Evolutionary conservation across 2,113 vertebrate species (phyloP), one percentile per base, ranked within the genome.

Genomic region (Cisticola juncidis): DNA sequence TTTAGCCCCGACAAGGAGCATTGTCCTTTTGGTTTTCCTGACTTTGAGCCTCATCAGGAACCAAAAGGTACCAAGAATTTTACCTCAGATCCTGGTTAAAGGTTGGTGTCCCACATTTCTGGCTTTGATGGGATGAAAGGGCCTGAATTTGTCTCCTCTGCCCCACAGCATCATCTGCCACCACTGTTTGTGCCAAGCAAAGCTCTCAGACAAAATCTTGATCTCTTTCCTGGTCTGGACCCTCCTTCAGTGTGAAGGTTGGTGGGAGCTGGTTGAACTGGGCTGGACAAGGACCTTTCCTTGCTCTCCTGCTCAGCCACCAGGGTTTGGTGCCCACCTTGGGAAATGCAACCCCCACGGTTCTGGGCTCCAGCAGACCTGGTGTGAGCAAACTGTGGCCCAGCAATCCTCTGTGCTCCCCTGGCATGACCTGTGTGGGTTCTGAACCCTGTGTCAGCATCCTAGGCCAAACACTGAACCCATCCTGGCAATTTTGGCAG

Each of bases 1-100:
- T 60, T 85, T 69, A 42, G 9, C 2, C 14, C 20, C 7, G 1
- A 1, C 7, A 36, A 66, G 9, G 2, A 17, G 0, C 0, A 0
- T 3, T 40, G n/a, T 7, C 7, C 11, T 54, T 74, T 48, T 10
- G 22, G 1, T 8, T 70, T 71, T 45, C 17, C 11, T 61, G 45
- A 31, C 13, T 72, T 65, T 31, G 42, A 81, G 53, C 24, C 7
- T 51, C 15, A 26, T 28, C 4, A 11, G 25, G 21, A 18, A 8
- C 16, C 53, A 86, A 88, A 73, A 36, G 5, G 6, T 13, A 62
- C 8, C 8, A n/a, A 73, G 11, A 14, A n/a, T 31, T 69, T 51
- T 1, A n/a, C 25, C 9, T 44, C 26, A 29, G n/a, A 33, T 22
- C 50, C 45, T 9, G 2, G 1, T 17, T 69, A 35, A 77, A 56